Evolutionary conservation across 2,113 vertebrate species (phyloP), one percentile per base, ranked within the genome.

Genomic region (Anoplopoma fimbria): DNA sequence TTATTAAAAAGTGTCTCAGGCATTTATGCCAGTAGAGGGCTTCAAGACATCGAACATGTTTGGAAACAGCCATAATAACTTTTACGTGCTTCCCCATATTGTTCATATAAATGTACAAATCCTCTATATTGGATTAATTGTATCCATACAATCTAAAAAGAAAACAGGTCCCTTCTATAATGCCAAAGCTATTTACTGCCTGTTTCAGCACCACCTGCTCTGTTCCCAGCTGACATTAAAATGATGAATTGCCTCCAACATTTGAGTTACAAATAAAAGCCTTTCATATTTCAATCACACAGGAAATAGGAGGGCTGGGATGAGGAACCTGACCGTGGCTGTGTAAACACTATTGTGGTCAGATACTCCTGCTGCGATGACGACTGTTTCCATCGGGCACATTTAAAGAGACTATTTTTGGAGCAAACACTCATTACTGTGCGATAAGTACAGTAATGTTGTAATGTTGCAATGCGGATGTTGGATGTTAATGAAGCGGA

Each of bases 341-440:
- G 76, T 76, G 79, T 76, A 83, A 88, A 91, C 88, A 86, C 13
- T 5, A 61, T 38, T 80, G 81, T 77, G 61, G 57, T 51, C 65
- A 81, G 47, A 67, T 29, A 75, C 67, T 69, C 36, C 47, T 12
- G 67, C 68, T 36, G 67, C 25, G 17, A 76, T 36, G 38, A 82
- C 4, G 51, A 33, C 76, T 60, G 31, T 88, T 91, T 93, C 88
- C 86, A 87, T 70, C 9, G 40, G 81, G 60, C 23, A 15, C 70
- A 69, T 68, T 62, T n/a, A 75, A 82, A 87, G 25, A 73, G 53
- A 63, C 68, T 87, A 90, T 83, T 84, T 83, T 42, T 57, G 65
- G 75, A 65, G 9, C 2, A 5, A 72, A 83, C 42, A n/a, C 81
- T 69, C 65, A 69, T 60, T 34, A 33, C 3, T 63, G 78, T 33